These are phyloP conservation scores for Odontamblyopus rebecca DNA, from an alignment of 2,797 vertebrate species.

Conservation along the genomic window DNA sequence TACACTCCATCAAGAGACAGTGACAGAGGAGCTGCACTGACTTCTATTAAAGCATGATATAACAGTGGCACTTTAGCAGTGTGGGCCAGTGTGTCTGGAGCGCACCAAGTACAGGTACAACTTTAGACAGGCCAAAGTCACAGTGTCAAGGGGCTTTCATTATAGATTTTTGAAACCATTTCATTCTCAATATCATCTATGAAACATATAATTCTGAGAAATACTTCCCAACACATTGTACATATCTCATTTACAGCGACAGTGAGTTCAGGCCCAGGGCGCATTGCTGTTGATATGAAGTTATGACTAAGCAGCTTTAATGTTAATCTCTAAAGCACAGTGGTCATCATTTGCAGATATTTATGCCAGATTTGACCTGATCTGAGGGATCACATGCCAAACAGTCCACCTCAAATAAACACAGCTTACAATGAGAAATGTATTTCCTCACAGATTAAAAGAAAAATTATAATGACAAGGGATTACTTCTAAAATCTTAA, in stretches of 20 bases:
- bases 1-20: constrained; percentile 71
- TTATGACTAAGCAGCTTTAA: constrained; percentile 33
- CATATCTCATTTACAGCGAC: neutral
- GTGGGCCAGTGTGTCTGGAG: constrained; percentile 19
- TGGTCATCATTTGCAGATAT: constrained; percentile 48
- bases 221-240: too few relatives aligned
- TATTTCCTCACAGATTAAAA: constrained; percentile 82
- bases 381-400: constrained; percentile 68
- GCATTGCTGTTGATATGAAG: constrained; percentile 21
- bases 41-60: constrained; percentile 66
- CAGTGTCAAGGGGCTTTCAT: neutral
- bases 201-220: too few relatives aligned
- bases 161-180: neutral
- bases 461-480: constrained; percentile 83
- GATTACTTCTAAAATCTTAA: constrained; percentile 90
- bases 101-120: neutral
- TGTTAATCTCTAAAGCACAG: constrained; percentile 61
- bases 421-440: constrained; percentile 77
- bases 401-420: constrained; percentile 71
- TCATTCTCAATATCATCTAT: too few relatives aligned
- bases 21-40: constrained; percentile 57
- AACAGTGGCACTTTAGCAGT: constrained; percentile 52
- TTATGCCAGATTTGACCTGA: constrained; percentile 60
- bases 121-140: neutral
- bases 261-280: neutral